Evolutionary conservation across 2,113 vertebrate genomes (phyloP).

Genomic region (Laterallus jamaicensis): DNA sequence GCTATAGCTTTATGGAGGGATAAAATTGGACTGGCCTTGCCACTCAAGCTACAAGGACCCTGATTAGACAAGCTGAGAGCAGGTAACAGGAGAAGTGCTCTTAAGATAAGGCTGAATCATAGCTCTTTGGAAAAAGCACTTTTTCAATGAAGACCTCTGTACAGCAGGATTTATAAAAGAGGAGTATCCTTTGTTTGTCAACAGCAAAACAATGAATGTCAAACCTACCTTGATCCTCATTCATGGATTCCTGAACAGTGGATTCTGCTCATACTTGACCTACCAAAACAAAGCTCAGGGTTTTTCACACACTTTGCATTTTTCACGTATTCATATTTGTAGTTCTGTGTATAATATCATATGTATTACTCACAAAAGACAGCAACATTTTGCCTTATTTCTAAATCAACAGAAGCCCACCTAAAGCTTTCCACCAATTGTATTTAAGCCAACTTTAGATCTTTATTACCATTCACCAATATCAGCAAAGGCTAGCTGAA

Average conservation of each 20-base stretch:
- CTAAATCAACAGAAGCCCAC: not conserved
- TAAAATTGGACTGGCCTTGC: conserved; percentile 47
- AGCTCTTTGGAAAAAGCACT: not conserved
- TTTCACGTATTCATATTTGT: not conserved
- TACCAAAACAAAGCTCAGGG: not conserved
- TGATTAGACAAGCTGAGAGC: conserved; percentile 22
- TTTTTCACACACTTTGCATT: not conserved
- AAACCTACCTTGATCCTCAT: not conserved
- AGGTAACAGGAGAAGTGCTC: conserved; percentile 19
- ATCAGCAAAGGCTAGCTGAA: not conserved
- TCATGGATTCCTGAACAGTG: not conserved
- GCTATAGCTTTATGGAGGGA: not conserved
- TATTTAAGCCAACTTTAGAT: not conserved
- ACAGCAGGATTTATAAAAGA: not conserved
- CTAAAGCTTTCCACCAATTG: not conserved
- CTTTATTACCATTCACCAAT: not conserved
- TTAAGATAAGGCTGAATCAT: conserved; percentile 31
- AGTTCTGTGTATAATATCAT: not conserved
- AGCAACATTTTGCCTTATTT: not conserved
- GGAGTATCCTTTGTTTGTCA: not conserved
- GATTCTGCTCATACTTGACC: not conserved
- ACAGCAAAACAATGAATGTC: not conserved
- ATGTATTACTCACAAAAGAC: not conserved
- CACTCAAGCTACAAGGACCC: not conserved
- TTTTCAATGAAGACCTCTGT: not conserved